phyloP scores from a whole-genome alignment of 1,140 invertebrate species.

The Drosophila parabipectinata region DNA sequence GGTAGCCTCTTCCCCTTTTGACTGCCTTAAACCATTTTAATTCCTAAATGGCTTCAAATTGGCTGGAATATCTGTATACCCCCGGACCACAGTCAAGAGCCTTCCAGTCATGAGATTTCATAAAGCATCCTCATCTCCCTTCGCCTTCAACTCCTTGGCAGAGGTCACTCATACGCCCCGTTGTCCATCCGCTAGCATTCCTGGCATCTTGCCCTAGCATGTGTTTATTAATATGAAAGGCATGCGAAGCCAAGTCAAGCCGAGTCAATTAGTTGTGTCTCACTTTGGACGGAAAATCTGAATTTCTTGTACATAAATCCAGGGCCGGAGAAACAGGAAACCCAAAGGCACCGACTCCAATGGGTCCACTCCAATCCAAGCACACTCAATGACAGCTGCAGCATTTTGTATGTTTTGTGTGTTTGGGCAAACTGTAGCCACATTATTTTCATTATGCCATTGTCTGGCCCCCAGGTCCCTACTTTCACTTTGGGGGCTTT shows the following conservation, averaged over 20 bases:
- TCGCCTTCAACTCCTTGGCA: constrained; percentile 17
- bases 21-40: constrained; percentile 23
- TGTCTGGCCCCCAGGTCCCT: constrained; percentile 52
- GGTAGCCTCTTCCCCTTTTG: background rate
- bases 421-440: constrained; percentile 66
- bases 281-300: constrained; percentile 33
- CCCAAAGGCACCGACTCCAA: background rate
- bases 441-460: constrained; percentile 75
- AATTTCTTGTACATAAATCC: constrained; percentile 60
- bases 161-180: constrained; percentile 38
- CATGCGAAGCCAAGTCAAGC: constrained; percentile 31
- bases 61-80: constrained; percentile 20
- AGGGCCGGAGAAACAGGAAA: constrained; percentile 9
- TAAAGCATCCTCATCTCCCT: constrained; percentile 21
- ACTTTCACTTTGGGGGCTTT: constrained; percentile 42
- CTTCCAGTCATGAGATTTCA: constrained; percentile 20
- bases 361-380: constrained; percentile 32
- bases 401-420: constrained; percentile 11
- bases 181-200: constrained; percentile 24
- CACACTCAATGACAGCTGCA: constrained; percentile 78
- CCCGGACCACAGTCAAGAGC: constrained; percentile 5
- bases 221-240: constrained; percentile 69
- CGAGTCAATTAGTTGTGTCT: constrained; percentile 52
- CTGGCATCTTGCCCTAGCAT: constrained; percentile 50
- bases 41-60: constrained; percentile 22